A percentile compares a stretch with the other conserved stretches of the same genome.
Conservation (phyloP, 2,113 vertebrate genomes). For the Merops nubicus region DNA sequence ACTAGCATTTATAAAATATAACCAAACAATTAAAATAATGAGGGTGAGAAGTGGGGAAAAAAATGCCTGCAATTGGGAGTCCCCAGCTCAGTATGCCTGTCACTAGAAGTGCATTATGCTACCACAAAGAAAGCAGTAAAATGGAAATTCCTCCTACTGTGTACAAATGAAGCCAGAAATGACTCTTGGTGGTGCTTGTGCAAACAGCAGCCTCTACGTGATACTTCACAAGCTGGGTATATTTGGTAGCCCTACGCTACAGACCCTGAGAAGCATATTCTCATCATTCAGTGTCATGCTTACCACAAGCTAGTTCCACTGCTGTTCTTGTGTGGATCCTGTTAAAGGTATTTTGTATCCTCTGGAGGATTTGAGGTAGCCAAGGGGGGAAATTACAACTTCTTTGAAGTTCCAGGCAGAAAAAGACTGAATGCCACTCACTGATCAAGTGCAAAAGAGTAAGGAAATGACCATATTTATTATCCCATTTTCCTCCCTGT, state of each 20-base stretch:
- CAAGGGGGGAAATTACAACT: neutral
- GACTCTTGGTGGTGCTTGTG: neutral
- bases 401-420: neutral
- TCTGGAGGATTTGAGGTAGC: neutral
- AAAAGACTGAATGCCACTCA: neutral
- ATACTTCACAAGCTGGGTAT: neutral
- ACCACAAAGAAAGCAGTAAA: slow-evolving; percentile 7
- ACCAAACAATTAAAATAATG: neutral
- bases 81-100: neutral
- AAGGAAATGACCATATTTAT: neutral
- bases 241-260: neutral
- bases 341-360: neutral
- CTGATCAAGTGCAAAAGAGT: neutral
- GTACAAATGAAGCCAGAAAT: slow-evolving; percentile 5
- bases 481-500: neutral
- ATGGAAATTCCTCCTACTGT: slow-evolving; percentile 25
- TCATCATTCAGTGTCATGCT: neutral
- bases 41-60: neutral
- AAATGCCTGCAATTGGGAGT: rapidly evolving
- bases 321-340: neutral
- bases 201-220: neutral
- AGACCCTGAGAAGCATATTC: neutral
- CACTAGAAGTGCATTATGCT: neutral
- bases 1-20: neutral
- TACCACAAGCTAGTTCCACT: neutral